A percentile compares a stretch with the other conserved stretches of the same genome.
Conservation (phyloP, 2,888 invertebrate genomes). For the Meandrusa payeni region DNA sequence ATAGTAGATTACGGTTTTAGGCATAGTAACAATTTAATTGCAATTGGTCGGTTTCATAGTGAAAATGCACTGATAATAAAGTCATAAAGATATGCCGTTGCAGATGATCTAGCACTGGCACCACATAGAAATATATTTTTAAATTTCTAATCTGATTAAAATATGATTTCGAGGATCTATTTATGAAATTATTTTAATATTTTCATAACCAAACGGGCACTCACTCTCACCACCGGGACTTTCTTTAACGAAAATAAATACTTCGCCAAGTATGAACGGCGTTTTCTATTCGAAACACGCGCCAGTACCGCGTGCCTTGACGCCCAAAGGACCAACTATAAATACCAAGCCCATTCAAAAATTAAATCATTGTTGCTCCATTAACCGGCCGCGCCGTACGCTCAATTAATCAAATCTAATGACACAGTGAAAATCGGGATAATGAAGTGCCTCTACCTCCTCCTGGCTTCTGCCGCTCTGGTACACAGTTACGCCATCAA, state of each 20-base stretch:
- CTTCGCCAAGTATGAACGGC: slow-evolving; percentile 66
- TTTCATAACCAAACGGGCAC: slow-evolving; percentile 29
- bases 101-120: too few species aligned
- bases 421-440: slow-evolving; percentile 60
- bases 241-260: slow-evolving; percentile 77
- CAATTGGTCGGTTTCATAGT: too few species aligned
- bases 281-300: slow-evolving; percentile 62
- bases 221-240: slow-evolving; percentile 75
- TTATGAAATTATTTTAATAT: slow-evolving; percentile 7
- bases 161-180: too few species aligned
- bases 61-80: too few species aligned
- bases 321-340: slow-evolving; percentile 82
- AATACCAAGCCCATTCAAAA: slow-evolving; percentile 84
- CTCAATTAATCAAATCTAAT: slow-evolving; percentile 72
- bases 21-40: too few species aligned
- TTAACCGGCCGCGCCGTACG: slow-evolving; percentile 70
- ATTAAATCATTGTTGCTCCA: slow-evolving; percentile 79
- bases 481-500: slow-evolving; percentile 72
- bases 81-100: too few species aligned
- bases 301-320: slow-evolving; percentile 65
- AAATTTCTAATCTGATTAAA: too few species aligned
- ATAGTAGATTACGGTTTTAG: too few species aligned
- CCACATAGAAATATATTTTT: too few species aligned
- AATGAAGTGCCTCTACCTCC: slow-evolving; percentile 77
- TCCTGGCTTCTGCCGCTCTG: slow-evolving; percentile 74